Evolutionary conservation across 2,888 invertebrate species (phyloP).

Genomic region (Sarcophaga variegata): DNA sequence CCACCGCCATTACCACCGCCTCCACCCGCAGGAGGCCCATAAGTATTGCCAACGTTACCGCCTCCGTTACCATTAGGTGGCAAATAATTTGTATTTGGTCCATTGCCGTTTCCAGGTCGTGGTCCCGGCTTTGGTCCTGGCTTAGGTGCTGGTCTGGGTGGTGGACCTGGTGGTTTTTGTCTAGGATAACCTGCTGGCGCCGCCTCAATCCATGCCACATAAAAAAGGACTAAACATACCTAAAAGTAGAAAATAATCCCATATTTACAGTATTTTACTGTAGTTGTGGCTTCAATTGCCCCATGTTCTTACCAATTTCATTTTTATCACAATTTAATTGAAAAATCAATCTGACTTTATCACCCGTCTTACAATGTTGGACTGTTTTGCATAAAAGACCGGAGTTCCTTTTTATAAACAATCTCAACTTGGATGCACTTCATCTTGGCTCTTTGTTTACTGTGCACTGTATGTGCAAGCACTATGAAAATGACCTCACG

Average conservation of each 20-base stretch:
- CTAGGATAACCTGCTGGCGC: constrained; percentile 76
- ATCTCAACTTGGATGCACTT: constrained; percentile 7
- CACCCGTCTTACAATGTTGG: constrained; percentile 7
- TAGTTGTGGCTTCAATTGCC: not conserved
- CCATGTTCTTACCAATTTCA: not conserved
- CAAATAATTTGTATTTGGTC: constrained; percentile 24
- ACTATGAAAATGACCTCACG: constrained; percentile 59
- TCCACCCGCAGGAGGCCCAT: constrained; percentile 72
- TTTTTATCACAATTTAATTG: not conserved
- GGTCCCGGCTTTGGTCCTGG: constrained; percentile 52
- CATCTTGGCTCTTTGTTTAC: not conserved
- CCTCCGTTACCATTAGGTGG: constrained; percentile 56
- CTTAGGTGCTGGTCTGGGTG: constrained; percentile 45
- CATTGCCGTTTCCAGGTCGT: constrained; percentile 36
- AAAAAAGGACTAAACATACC: constrained; percentile 56
- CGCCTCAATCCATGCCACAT: constrained; percentile 59
- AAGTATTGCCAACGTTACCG: constrained; percentile 70
- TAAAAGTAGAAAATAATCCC: not conserved
- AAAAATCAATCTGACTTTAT: not conserved
- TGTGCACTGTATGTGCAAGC: not conserved
- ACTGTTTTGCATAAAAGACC: constrained; percentile 34
- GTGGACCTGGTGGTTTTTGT: constrained; percentile 60
- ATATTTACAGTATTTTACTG: not conserved
- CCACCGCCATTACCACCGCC: constrained; percentile 63
- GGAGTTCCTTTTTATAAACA: constrained; percentile 63